Conservation (phyloP, 2,888 invertebrate species). For the Timandra comae region DNA sequence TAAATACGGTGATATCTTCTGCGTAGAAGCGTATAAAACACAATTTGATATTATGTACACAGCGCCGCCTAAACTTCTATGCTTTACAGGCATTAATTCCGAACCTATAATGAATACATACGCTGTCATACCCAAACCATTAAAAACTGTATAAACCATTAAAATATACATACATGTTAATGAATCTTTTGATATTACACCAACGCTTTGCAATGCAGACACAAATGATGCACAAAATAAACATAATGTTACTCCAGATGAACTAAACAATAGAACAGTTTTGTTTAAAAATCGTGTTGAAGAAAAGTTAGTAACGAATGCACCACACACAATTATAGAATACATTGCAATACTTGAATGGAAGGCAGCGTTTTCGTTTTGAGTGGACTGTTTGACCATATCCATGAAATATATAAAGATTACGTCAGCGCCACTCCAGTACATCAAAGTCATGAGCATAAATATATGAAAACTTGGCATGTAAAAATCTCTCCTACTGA, state of each 20-base stretch:
- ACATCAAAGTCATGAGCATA: slow-evolving; percentile 2
- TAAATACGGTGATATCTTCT: slow-evolving; percentile 7
- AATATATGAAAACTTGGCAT: slow-evolving; percentile 5
- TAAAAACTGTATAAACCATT: slow-evolving; percentile 3
- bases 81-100: slow-evolving; percentile 9
- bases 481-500: slow-evolving; percentile 6
- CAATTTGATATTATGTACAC: slow-evolving; percentile 1
- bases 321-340: background rate
- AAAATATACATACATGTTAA: slow-evolving; percentile 3
- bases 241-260: background rate
- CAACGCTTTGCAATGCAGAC: background rate
- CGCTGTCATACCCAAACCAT: slow-evolving; percentile 1
- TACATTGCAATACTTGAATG: slow-evolving; percentile 2
- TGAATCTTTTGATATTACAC: slow-evolving; percentile 1
- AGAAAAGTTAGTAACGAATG: background rate
- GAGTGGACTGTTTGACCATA: slow-evolving; percentile 3
- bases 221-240: background rate
- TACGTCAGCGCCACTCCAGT: slow-evolving; percentile 7
- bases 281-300: background rate
- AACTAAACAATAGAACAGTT: slow-evolving; percentile 1
- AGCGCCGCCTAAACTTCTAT: slow-evolving; percentile 9
- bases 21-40: background rate
- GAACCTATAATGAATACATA: background rate
- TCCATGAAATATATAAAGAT: slow-evolving; percentile 6
- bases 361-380: slow-evolving; percentile 2